A percentile compares a stretch with the other conserved stretches of the same genome.
Evolutionary conservation across 2,888 invertebrate species (phyloP).

Genomic region (Tipula helvola): DNA sequence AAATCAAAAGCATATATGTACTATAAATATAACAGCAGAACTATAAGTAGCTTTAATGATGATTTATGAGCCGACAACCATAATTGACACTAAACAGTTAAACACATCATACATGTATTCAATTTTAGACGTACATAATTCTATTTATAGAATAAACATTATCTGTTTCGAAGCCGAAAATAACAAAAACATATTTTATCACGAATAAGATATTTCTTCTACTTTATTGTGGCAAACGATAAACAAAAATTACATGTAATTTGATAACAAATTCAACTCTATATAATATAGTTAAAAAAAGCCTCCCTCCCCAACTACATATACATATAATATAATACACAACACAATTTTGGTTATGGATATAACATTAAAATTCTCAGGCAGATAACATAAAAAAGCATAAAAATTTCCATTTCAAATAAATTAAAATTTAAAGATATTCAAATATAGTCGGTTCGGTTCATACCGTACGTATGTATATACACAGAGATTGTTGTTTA

Average conservation of each 20-base stretch:
- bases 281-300: neutral
- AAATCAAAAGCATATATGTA: neutral
- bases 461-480: neutral
- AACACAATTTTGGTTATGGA: neutral
- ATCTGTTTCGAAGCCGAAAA: neutral
- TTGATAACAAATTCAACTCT: neutral
- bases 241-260: neutral
- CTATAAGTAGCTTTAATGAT: neutral
- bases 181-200: neutral
- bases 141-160: neutral
- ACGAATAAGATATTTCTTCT: neutral
- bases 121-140: neutral
- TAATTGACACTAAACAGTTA: constrained; percentile 4
- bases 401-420: constrained; percentile 4
- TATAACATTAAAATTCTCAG: neutral
- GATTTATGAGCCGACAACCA: neutral
- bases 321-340: neutral
- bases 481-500: neutral
- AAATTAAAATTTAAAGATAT: constrained; percentile 4
- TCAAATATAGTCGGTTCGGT: neutral
- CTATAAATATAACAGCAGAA: neutral
- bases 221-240: neutral
- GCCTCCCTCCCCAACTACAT: neutral
- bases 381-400: neutral
- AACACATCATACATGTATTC: neutral